A percentile compares a stretch with the other conserved stretches of the same genome.
These are phyloP conservation scores for Xiphophorus hellerii DNA, from an alignment of 2,113 vertebrate genomes.

Conservation along the genomic window DNA sequence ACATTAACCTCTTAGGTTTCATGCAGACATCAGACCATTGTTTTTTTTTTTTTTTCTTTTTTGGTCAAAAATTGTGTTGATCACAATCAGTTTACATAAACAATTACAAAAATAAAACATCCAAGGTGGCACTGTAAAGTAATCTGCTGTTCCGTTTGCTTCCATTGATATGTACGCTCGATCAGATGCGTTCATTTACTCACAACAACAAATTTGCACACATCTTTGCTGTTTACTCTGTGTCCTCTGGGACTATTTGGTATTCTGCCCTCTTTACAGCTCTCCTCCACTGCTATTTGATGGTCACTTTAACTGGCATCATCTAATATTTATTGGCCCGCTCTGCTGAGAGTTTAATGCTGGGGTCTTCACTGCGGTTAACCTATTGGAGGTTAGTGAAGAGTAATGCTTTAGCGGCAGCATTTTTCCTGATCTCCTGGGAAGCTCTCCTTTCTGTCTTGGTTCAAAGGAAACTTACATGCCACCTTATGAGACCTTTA, in stretches of 20 bases:
- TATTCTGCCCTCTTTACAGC: slow-evolving; percentile 57
- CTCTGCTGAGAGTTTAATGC: slow-evolving; percentile 54
- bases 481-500: background rate
- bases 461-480: slow-evolving; percentile 13
- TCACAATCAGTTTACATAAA: too few species aligned
- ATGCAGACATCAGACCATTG: too few species aligned
- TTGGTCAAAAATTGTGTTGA: too few species aligned
- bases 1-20: too few species aligned
- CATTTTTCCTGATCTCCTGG: slow-evolving; percentile 29
- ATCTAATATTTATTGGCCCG: slow-evolving; percentile 73
- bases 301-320: slow-evolving; percentile 75
- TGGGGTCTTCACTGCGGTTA: slow-evolving; percentile 55
- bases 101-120: too few species aligned
- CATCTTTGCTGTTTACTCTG: slow-evolving; percentile 36
- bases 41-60: too few species aligned
- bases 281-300: slow-evolving; percentile 60
- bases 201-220: background rate
- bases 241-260: slow-evolving; percentile 69
- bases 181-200: slow-evolving; percentile 13
- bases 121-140: background rate
- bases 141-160: slow-evolving; percentile 45
- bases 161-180: slow-evolving; percentile 2
- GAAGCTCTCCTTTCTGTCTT: slow-evolving; percentile 13
- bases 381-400: slow-evolving; percentile 43
- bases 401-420: slow-evolving; percentile 28